A percentile compares a stretch with the other conserved stretches of the same genome.
Evolutionary conservation across 2,113 vertebrate genomes (phyloP).

Genomic region (Athene cunicularia): DNA sequence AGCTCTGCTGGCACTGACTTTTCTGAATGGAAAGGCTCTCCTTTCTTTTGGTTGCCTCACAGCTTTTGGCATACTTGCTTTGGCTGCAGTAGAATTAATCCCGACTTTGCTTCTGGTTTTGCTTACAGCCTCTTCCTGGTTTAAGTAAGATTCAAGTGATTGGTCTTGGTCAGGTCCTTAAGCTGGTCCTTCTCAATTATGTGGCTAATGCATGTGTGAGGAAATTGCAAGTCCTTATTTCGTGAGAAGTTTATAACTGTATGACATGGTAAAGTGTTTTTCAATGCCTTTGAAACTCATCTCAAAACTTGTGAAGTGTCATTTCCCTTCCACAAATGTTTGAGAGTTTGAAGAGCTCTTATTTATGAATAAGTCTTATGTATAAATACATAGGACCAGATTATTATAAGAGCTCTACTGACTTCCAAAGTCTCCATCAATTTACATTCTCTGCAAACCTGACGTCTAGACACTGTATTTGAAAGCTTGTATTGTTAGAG

Average conservation of each 20-base stretch:
- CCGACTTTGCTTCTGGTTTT: neutral
- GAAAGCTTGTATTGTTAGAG: neutral
- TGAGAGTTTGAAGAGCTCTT: neutral
- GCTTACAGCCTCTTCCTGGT: rapidly evolving
- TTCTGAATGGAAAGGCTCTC: neutral
- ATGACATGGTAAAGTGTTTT: neutral
- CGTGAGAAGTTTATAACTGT: neutral
- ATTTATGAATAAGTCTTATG: neutral
- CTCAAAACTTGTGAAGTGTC: neutral
- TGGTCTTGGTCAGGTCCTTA: neutral
- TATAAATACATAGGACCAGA: neutral
- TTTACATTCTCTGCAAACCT: neutral
- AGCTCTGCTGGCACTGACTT: neutral
- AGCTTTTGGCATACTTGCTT: neutral
- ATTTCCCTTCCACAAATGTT: neutral
- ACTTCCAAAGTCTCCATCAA: neutral
- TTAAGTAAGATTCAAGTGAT: neutral
- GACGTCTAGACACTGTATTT: neutral
- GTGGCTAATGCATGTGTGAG: rapidly evolving
- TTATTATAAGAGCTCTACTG: neutral
- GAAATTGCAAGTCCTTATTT: neutral
- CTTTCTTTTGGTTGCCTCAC: neutral
- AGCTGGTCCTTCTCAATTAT: neutral
- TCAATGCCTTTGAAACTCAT: neutral
- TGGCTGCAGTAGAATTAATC: neutral